Evolutionary conservation across 1,140 invertebrate species (phyloP), one percentile per base, ranked within the genome.

Genomic region (Zaprionus tsacasi): DNA sequence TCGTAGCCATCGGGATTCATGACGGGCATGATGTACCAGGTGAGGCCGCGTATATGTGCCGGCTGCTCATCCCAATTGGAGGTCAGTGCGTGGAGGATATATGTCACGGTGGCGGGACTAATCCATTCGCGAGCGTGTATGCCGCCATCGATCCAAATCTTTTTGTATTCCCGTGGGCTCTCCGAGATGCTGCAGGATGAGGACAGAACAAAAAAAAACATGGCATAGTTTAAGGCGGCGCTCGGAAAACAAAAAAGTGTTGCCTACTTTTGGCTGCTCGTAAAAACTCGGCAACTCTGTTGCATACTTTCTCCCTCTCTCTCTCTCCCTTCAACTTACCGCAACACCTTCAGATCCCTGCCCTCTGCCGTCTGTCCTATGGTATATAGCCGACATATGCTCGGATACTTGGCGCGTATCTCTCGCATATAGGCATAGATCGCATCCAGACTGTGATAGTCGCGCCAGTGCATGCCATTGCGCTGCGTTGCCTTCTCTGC

Each of bases 71-170:
- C 91, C 91, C 91, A 79, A 61, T 94, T 95, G 5, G 93, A 93
- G 43, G 96, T 92, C 11, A 96, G 92, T 65, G 96, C 93, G 70
- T 96, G 94, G 1, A 96, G 90, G 17, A 97, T 94, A 79, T 95
- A 97, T 3, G 96, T 94, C 0, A 95, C 94, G 0, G 95, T 95
- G 0, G 96, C 96, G 7, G 96, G 96, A 0, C 96, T 94, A 43
- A 98, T 96, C 97, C 97, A 98, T 93, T 98, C 96, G 63, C 95
- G 93, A 1, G 95, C 95, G 79, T 96, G 95, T 56, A 95, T 96
- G 17, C 95, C 95, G 66, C 95, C 95, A 90, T 96, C 96, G 58
- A 96, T 91, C 89, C 91, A 91, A 2, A 92, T 68, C 56, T 91
- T 91, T 40, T 92, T 92, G 38, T 92, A 78, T 17, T 92, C 88